Base-by-base conservation (phyloP, 2,797 vertebrate genomes). In the Alcedo quadribrachys region DNA sequence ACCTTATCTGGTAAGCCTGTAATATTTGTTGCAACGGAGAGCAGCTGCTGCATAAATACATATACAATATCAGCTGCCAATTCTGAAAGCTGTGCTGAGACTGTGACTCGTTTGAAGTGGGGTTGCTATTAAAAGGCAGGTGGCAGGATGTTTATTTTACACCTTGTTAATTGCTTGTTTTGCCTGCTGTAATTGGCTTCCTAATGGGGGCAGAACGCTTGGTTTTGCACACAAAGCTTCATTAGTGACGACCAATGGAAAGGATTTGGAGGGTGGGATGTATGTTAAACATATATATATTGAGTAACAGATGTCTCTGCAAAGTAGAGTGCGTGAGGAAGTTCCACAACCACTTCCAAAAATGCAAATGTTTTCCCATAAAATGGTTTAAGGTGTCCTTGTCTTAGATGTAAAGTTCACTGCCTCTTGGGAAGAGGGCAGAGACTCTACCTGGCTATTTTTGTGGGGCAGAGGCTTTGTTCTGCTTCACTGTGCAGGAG, bases 131-230 rank as follows among this genome's bases (percentile, higher is more conserved):
- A 94, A 92, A 96, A 97, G 93, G 89, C 96, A 94, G 95, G 94
- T 95, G 96, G 92, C 92, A 95, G 92, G 94, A 90, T 95, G 95
- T 96, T 96, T 97, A 92, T 96, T 97, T 94, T 97, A 95, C 94
- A 96, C 94, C 94, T 96, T 96, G 94, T 95, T 97, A 97, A 97
- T 97, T 96, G 94, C 94, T 94, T 96, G 92, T 95, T 96, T 95
- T 95, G 86, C 92, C 92, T 93, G 32, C 63, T 88, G 81, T 94
- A 96, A 95, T 96, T 91, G 83, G 89, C 90, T 92, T 94, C 92
- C 80, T 96, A 94, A 96, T 90, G 92, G 95, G 93, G 93, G 90
- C 89, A 91, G 86, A 96, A 95, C 30, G n/a, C 84, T 91, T 71
- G 65, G 81, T 91, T 87, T 92, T 95, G 80, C 87, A 86, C 91